A percentile compares a stretch with the other conserved stretches of the same genome.
phyloP scores from a whole-genome alignment of 2,113 vertebrate species.

The Ibidorhyncha struthersii region DNA sequence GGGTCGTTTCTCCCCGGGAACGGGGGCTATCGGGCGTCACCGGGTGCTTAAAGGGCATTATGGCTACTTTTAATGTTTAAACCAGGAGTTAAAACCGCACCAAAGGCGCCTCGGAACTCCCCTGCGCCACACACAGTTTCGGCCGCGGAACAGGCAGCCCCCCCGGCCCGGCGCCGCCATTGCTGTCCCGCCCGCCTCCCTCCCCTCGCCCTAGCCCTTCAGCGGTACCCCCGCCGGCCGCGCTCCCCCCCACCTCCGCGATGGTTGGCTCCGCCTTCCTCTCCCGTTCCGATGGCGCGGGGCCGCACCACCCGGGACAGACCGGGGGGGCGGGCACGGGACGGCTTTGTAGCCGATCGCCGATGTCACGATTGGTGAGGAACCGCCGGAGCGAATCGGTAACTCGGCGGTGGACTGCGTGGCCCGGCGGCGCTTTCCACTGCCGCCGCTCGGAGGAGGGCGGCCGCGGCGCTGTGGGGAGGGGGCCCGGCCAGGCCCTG shows the following conservation, averaged over 20 bases:
- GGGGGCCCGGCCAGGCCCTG: fast-evolving
- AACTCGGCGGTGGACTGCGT: not conserved
- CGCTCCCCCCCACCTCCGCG: not conserved
- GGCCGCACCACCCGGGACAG: not conserved
- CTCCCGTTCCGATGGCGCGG: too few species aligned
- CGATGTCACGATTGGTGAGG: not conserved
- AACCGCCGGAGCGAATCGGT: not conserved
- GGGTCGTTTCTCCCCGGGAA: not conserved
- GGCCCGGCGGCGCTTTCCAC: too few species aligned
- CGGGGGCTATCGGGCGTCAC: not conserved
- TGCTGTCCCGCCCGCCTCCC: too few species aligned
- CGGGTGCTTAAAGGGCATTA: too few species aligned
- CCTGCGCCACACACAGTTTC: fast-evolving
- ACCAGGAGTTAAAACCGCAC: not conserved
- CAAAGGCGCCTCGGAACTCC: fast-evolving
- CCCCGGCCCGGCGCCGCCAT: not conserved
- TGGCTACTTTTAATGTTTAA: too few species aligned
- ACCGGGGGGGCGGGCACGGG: fast-evolving
- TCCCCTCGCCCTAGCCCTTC: fast-evolving
- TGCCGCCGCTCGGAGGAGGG: not conserved
- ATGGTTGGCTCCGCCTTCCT: not conserved
- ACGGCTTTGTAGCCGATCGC: not conserved
- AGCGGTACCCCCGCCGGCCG: not conserved
- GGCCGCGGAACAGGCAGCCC: fast-evolving
- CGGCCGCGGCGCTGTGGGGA: not conserved